A percentile compares a stretch with the other conserved stretches of the same genome.
Conservation (phyloP, 2,797 vertebrate genomes). For the Melanotaenia boesemani region DNA sequence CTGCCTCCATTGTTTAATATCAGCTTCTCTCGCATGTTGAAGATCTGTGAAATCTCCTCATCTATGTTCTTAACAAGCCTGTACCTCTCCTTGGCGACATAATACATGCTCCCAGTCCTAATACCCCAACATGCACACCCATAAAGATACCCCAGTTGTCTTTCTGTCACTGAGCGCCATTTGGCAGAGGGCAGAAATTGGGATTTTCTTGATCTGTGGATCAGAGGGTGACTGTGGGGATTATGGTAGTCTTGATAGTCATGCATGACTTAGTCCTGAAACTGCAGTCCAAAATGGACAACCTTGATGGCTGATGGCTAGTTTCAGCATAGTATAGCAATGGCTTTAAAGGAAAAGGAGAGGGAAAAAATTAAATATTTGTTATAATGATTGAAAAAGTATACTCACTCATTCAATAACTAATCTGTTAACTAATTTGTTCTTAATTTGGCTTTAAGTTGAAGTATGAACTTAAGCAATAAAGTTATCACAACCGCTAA, state of each 20-base stretch:
- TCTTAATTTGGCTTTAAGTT: background rate
- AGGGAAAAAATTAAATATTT: background rate
- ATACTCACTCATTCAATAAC: background rate
- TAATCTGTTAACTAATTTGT: background rate
- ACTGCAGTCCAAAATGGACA: constrained; percentile 3
- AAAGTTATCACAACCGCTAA: background rate
- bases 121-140: constrained; percentile 28
- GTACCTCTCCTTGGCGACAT: constrained; percentile 55
- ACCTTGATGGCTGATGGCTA: constrained; percentile 6
- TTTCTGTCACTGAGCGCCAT: constrained; percentile 38
- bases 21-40: constrained; percentile 23
- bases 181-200: constrained; percentile 32
- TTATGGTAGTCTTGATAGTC: constrained; percentile 21
- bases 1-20: constrained; percentile 67
- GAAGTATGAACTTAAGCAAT: background rate
- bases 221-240: constrained; percentile 27
- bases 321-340: constrained; percentile 7
- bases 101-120: constrained; percentile 25
- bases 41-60: constrained; percentile 45
- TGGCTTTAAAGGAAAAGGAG: background rate
- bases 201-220: constrained; percentile 23
- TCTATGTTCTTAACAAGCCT: constrained; percentile 34
- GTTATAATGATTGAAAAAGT: background rate
- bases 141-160: constrained; percentile 47
- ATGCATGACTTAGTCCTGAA: constrained; percentile 9